phyloP scores from a whole-genome alignment of 2,113 vertebrate species.

The Meleagris gallopavo region DNA sequence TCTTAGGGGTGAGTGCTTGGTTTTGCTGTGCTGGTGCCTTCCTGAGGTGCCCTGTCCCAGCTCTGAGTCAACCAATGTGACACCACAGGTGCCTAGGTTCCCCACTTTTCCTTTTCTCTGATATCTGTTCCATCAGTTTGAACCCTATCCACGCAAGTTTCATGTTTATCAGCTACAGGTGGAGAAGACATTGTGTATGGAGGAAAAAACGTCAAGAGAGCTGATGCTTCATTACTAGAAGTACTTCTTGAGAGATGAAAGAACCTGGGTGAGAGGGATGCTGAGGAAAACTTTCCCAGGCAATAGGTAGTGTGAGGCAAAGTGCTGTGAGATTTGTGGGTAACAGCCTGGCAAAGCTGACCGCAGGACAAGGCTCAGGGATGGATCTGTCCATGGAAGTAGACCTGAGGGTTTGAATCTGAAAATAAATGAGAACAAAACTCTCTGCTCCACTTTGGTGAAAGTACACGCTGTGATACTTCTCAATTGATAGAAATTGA shows the following conservation, averaged over 20 bases:
- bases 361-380: neutral
- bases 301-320: neutral
- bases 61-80: neutral
- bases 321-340: neutral
- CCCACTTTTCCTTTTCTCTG: neutral
- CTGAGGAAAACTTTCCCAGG: neutral
- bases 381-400: neutral
- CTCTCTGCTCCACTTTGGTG: neutral
- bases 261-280: neutral
- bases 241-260: neutral
- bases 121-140: neutral
- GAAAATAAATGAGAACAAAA: neutral
- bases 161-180: neutral
- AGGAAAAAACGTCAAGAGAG: neutral
- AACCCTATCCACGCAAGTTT: neutral
- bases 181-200: neutral
- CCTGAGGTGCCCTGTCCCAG: neutral
- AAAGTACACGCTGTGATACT: neutral
- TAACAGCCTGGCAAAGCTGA: neutral
- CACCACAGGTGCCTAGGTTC: fast-evolving
- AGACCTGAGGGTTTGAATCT: neutral
- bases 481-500: neutral
- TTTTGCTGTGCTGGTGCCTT: neutral
- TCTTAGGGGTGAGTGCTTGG: neutral
- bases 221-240: neutral